Base-by-base conservation (phyloP, 1,140 invertebrate species). In the Lamellibrachia luymesi region DNA sequence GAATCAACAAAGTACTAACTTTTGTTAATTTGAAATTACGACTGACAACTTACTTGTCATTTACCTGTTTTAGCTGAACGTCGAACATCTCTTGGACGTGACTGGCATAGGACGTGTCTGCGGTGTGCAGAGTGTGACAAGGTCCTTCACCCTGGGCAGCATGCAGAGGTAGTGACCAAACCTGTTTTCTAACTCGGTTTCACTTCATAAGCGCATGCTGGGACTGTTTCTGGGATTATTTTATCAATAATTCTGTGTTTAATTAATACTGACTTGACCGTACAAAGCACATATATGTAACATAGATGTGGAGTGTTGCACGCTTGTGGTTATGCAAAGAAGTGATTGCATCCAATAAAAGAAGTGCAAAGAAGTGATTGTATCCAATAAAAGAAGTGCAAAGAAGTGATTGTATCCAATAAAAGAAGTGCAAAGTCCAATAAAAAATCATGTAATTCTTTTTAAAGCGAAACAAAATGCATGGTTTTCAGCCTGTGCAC, bases 31-130 rank as follows among this genome's bases (percentile, higher is more conserved):
- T 64, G 6, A 52, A n/a, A 52, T n/a, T 91, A 50, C 4, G 13
- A 50, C 51, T 51, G 49, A 17, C 22, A 17, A 10, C 22, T 91
- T 50, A 17, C n/a, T 50, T 91, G 49, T 51, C 49, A 91, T 91
- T 50, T 13, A n/a, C 25, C 10, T 50, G 49, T 92, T 56, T 92
- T 95, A 98, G 98, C 98, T 95, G 98, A 99, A 97, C 97, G 98
- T 94, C 98, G 98, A 96, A 98, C 98, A 95, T 98, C 98, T 7
- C 96, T 99, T 91, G 98, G 98, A 38, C 98, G 98, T 95, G 98
- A 99, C 95, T 99, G 98, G 98, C 98, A 99, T 97, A 98, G 98
- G 91, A 98, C 98, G 95, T 99, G 98, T 97, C 97, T 99, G 94
- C 97, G 98, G 93, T 99, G 98, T 96, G 98, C 98, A 95, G 98